Percentiles rank a stretch among this genome's conserved stretches.
Evolutionary conservation across 1,140 invertebrate species (phyloP).

Genomic region (Branchinecta lindahli): DNA sequence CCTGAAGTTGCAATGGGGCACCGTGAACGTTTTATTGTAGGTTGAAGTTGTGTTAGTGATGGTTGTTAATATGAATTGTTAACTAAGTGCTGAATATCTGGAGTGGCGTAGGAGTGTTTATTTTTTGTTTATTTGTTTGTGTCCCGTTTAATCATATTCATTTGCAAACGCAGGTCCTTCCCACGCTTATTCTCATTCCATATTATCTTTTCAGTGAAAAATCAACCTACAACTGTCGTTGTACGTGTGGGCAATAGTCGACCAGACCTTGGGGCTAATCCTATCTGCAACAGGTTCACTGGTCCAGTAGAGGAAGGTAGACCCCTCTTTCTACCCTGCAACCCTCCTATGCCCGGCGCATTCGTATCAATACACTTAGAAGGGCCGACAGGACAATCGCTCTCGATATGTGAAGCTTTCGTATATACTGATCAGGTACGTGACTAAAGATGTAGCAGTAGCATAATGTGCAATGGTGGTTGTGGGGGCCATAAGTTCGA

Average conservation of each 20-base stretch:
- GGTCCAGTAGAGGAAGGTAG: slow-evolving; percentile 73
- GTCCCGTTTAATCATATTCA: too few species aligned
- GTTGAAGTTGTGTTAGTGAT: too few species aligned
- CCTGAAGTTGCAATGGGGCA: too few species aligned
- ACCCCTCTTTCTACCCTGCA: slow-evolving; percentile 78
- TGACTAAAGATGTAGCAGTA: neutral
- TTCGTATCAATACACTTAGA: slow-evolving; percentile 84
- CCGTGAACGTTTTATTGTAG: too few species aligned
- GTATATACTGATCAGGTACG: slow-evolving; percentile 78
- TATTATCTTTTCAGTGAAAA: slow-evolving; percentile 23
- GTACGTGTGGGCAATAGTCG: slow-evolving; percentile 84
- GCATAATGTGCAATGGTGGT: too few species aligned
- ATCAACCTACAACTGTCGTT: slow-evolving; percentile 60
- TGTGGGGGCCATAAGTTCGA: too few species aligned
- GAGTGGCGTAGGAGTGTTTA: too few species aligned
- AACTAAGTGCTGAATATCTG: too few species aligned
- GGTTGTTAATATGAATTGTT: too few species aligned
- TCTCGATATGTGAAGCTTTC: slow-evolving; percentile 88
- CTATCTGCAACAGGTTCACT: slow-evolving; percentile 77
- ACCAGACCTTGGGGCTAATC: slow-evolving; percentile 81
- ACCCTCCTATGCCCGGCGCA: slow-evolving; percentile 84
- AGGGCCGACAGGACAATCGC: slow-evolving; percentile 43
- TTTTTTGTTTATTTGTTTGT: too few species aligned
- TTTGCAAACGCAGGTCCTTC: too few species aligned
- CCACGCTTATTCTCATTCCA: too few species aligned